Evolutionary conservation across 2,797 vertebrate genomes (phyloP).

Genomic region (Phrynocephalus vlangalii): DNA sequence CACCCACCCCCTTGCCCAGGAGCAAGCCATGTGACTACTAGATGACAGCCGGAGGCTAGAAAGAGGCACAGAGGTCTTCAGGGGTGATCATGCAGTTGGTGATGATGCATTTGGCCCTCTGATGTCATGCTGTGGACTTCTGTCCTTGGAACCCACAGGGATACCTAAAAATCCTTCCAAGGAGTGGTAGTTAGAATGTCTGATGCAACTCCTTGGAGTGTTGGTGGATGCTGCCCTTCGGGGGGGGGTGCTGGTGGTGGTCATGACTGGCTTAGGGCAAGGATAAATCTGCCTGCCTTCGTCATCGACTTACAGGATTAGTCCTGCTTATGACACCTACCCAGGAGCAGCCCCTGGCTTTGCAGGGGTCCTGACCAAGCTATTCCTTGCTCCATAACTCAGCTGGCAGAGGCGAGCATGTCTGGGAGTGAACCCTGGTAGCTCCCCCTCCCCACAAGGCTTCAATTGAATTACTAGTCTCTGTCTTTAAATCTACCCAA

Average conservation of each 20-base stretch:
- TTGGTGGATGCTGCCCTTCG: background rate
- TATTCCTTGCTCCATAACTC: background rate
- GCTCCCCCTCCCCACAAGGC: too few species aligned
- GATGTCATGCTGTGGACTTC: background rate
- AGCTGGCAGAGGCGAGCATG: accelerated
- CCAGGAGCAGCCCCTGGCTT: background rate
- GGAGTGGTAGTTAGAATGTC: background rate
- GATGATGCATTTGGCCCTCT: background rate
- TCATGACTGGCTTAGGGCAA: background rate
- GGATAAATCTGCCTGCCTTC: background rate
- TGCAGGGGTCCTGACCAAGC: too few species aligned
- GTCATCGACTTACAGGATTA: background rate
- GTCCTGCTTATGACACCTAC: background rate
- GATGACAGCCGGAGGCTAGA: too few species aligned
- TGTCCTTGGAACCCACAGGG: too few species aligned
- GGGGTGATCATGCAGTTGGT: background rate
- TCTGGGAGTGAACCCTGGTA: too few species aligned
- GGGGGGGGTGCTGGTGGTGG: background rate
- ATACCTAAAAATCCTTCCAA: too few species aligned
- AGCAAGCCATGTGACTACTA: too few species aligned
- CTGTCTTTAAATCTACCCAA: too few species aligned
- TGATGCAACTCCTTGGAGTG: background rate
- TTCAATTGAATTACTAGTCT: too few species aligned
- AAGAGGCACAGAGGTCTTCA: too few species aligned
- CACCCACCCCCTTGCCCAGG: too few species aligned